Evolutionary conservation across 2,113 vertebrate genomes (phyloP).

Genomic region (Pundamilia nyererei): DNA sequence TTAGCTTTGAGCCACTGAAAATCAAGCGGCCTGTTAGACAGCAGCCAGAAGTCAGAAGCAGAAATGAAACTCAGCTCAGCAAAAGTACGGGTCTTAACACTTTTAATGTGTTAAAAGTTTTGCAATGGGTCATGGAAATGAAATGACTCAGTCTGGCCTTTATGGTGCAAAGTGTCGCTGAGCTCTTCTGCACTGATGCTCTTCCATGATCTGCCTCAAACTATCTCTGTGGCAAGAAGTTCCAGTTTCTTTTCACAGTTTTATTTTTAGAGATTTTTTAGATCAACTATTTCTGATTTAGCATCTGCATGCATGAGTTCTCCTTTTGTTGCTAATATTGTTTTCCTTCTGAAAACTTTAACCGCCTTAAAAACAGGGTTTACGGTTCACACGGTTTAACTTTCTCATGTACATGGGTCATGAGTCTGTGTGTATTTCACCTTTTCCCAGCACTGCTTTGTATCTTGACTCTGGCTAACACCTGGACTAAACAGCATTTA

Average conservation of each 20-base stretch:
- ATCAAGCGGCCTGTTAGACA: background rate
- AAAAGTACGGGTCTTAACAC: background rate
- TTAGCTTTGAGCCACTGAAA: background rate
- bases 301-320: background rate
- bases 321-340: background rate
- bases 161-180: background rate
- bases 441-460: background rate
- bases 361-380: background rate
- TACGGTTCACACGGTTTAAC: background rate
- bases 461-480: background rate
- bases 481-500: background rate
- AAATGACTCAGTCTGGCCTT: background rate
- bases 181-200: background rate
- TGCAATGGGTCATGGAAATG: too few species aligned
- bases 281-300: background rate
- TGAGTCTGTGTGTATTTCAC: background rate
- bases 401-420: background rate
- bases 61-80: background rate
- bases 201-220: background rate
- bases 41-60: background rate
- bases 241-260: background rate
- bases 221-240: background rate
- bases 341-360: background rate
- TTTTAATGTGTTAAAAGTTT: background rate
- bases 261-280: background rate